Base-by-base conservation (phyloP, 2,113 vertebrate genomes). In the Madoqua kirkii region DNA sequence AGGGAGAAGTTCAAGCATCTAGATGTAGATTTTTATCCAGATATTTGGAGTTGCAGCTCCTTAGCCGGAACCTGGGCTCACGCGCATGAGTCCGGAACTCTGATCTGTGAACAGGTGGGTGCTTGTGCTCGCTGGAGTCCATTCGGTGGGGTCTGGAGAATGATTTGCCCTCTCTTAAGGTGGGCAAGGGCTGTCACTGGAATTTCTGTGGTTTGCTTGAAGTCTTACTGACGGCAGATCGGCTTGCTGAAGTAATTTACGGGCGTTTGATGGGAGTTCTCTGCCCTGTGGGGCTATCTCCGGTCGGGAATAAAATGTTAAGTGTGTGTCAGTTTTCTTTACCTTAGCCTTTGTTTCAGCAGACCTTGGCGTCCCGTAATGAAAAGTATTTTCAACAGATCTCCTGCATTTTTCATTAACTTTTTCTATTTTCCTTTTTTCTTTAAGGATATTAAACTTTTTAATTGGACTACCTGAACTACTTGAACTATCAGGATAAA, bases 71-170 rank as follows among this genome's bases (percentile, higher is more conserved):
- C 62, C 71, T 59, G 87, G 93, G 89, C 82, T 93, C 43, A 40
- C 31, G 76, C 40, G 52, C 91, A 13, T 87, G 60, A 19, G 27
- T 45, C 90, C 67, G 31, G 62, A 92, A 87, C 87, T 25, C 62
- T 45, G 87, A 88, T 91, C 76, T 60, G 93, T 89, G 93, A 79
- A 85, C 97, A 97, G 97, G 97, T 98, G 89, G 96, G 96, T 97
- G 60, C 89, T 93, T 74, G 89, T 93, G 82, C 86, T 94, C 71
- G 76, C 48, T 60, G 7, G 52, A 7, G 48, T 57, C 36, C 62
- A 1, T 55, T 95, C n/a, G 36, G 60, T 55, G 78, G 78, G 62
- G 40, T 76, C 43, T 3, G 29, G 13, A 92, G 89, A 55, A 57
- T 23, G 60, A 85, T 55, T 50, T 36, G n/a, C 50, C 36, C 60